phyloP scores from a whole-genome alignment of 2,113 vertebrate species.

The Ranitomeya imitator region DNA sequence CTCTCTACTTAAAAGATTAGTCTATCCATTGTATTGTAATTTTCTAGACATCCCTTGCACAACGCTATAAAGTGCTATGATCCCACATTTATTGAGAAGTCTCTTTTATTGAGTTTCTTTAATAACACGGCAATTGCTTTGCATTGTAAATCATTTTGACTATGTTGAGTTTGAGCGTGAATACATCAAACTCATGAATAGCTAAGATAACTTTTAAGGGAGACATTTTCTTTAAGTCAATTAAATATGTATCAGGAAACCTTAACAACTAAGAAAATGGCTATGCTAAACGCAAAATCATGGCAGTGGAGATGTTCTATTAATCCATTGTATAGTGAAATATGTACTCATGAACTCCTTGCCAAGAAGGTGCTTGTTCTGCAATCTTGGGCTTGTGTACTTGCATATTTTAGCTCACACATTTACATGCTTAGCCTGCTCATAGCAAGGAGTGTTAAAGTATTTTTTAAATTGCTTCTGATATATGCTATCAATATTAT shows the following conservation, averaged over 20 bases:
- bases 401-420: background rate
- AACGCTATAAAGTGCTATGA: background rate
- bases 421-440: background rate
- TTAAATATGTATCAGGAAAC: slow-evolving; percentile 39
- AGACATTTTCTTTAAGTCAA: slow-evolving; percentile 22
- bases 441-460: background rate
- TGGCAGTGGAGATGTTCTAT: slow-evolving; percentile 8
- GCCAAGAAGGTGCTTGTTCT: slow-evolving; percentile 17
- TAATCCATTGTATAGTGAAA: slow-evolving; percentile 22
- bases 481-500: background rate
- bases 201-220: slow-evolving; percentile 7
- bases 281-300: slow-evolving; percentile 12
- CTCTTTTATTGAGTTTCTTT: background rate
- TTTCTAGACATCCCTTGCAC: background rate
- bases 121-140: background rate
- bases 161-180: background rate
- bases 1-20: background rate
- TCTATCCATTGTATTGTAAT: background rate
- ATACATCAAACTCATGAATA: background rate
- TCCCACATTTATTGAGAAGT: slow-evolving; percentile 14
- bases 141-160: background rate
- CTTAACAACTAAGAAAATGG: slow-evolving; percentile 16
- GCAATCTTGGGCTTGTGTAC: background rate
- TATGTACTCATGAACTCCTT: slow-evolving; percentile 20
- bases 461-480: background rate